Evolutionary conservation across 2,797 vertebrate genomes (phyloP).

Genomic region (Sebastes cheni): DNA sequence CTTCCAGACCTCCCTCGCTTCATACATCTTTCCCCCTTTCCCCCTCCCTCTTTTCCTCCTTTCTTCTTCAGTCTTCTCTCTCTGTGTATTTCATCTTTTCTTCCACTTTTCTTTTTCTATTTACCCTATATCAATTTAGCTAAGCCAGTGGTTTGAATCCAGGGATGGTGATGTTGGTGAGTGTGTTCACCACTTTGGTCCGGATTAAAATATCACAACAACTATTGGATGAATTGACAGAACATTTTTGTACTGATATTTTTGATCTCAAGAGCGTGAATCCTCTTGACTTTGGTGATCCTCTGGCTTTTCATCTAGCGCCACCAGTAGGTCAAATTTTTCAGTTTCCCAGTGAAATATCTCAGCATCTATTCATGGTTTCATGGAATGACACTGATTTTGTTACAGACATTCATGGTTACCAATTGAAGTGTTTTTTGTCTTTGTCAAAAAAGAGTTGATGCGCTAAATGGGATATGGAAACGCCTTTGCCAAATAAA

Average conservation of each 20-base stretch:
- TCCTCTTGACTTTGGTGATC: background rate
- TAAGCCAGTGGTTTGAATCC: no score
- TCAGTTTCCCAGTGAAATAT: background rate
- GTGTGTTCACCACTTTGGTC: background rate
- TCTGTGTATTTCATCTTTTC: background rate
- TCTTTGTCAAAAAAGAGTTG: fast-evolving
- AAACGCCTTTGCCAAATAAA: no score
- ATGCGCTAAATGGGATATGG: no score
- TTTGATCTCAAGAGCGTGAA: background rate
- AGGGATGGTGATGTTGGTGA: fast-evolving
- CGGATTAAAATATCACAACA: background rate
- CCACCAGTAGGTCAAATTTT: background rate
- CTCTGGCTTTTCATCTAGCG: background rate
- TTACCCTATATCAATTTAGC: no score
- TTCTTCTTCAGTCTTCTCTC: background rate
- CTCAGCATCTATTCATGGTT: background rate
- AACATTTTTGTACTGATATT: background rate
- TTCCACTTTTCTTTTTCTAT: background rate
- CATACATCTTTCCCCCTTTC: background rate
- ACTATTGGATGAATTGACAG: no score
- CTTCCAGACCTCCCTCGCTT: conserved; percentile 15
- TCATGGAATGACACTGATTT: background rate
- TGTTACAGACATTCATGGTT: background rate
- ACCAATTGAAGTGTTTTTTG: no score
- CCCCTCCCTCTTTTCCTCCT: background rate